Evolutionary conservation across 2,113 vertebrate species (phyloP).

Genomic region (Stigmatopora nigra): DNA sequence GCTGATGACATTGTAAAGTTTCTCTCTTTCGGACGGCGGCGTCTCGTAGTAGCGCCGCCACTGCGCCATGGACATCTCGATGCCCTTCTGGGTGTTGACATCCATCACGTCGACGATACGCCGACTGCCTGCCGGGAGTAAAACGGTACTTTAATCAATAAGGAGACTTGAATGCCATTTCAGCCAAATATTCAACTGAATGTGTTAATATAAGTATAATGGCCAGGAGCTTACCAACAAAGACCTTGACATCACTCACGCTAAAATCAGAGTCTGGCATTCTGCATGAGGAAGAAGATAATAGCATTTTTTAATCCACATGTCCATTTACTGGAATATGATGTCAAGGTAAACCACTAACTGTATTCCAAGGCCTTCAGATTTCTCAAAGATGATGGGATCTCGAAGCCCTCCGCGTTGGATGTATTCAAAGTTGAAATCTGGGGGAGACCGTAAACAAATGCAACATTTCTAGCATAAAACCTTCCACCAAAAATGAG

Average conservation of each 20-base stretch:
- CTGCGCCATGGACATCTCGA: constrained; percentile 99
- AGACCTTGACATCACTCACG: constrained; percentile 94
- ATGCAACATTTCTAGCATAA: neutral
- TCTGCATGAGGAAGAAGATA: constrained; percentile 59
- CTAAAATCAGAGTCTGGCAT: constrained; percentile 96
- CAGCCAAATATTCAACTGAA: neutral
- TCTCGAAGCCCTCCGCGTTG: constrained; percentile 90
- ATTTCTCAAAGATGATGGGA: constrained; percentile 86
- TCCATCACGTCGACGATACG: constrained; percentile 98
- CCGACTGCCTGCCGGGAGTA: constrained; percentile 76
- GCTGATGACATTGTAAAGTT: constrained; percentile 98
- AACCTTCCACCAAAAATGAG: too few relatives aligned
- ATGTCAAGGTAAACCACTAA: constrained; percentile 57
- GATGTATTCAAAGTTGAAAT: constrained; percentile 95
- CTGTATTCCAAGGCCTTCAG: constrained; percentile 91
- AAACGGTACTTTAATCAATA: neutral
- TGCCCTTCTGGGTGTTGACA: constrained; percentile 93
- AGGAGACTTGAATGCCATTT: neutral
- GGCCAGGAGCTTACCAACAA: constrained; percentile 80
- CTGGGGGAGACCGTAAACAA: constrained; percentile 56
- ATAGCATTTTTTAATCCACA: neutral
- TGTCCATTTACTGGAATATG: neutral
- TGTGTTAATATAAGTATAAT: neutral
- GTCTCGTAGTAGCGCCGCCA: constrained; percentile 97
- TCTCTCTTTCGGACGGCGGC: constrained; percentile 84